phyloP scores from a whole-genome alignment of 2,888 invertebrate species.

The Linnaemya tessellans region DNA sequence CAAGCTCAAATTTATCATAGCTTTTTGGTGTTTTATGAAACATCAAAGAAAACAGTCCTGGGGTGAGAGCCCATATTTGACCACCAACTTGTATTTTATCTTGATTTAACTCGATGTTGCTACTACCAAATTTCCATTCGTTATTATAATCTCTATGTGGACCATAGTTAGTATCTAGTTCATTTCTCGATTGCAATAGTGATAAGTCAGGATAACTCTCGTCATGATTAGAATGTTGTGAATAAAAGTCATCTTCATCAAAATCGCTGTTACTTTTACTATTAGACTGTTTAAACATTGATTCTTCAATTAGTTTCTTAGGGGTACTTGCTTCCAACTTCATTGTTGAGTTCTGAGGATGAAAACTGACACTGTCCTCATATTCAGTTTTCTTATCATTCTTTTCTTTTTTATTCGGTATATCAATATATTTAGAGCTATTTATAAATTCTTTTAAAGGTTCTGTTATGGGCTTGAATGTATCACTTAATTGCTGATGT shows the following conservation, averaged over 20 bases:
- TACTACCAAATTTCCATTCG: neutral
- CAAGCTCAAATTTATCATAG: neutral
- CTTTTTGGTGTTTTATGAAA: neutral
- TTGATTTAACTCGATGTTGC: neutral
- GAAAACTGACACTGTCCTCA: neutral
- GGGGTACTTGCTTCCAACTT: too few relatives aligned
- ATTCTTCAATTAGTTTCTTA: neutral
- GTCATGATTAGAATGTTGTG: neutral
- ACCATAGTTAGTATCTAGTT: neutral
- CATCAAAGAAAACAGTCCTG: neutral
- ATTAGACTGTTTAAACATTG: neutral
- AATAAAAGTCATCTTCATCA: neutral
- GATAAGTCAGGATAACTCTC: too few relatives aligned
- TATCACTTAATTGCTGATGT: too few relatives aligned
- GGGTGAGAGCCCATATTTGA: neutral
- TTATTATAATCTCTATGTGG: neutral
- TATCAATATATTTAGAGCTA: neutral
- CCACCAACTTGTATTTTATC: neutral
- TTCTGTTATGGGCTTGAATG: neutral
- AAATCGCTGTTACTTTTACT: neutral
- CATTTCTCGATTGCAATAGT: too few relatives aligned
- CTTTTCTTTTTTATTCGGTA: neutral
- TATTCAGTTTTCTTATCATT: neutral
- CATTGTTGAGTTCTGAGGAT: neutral
- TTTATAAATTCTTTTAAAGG: neutral